A percentile compares a stretch with the other conserved stretches of the same genome.
These are phyloP conservation scores for Chloroclystis v-ata DNA, from an alignment of 2,888 invertebrate species.

Conservation along the genomic window DNA sequence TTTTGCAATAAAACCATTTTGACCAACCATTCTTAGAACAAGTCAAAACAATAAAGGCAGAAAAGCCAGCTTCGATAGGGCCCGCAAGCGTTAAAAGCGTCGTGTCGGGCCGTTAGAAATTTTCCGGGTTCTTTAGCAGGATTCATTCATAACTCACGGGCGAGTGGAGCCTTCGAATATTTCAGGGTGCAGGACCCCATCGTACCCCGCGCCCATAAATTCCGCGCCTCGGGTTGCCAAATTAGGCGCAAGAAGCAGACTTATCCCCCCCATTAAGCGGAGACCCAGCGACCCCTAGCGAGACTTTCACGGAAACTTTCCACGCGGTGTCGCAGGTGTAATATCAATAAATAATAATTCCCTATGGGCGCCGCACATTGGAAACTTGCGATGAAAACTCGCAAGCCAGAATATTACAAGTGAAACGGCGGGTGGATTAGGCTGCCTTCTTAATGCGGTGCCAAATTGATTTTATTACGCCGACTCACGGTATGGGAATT, in stretches of 20 bases:
- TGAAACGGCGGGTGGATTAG: slow-evolving; percentile 29
- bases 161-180: slow-evolving; percentile 76
- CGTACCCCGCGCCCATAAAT: slow-evolving; percentile 59
- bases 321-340: slow-evolving; percentile 64
- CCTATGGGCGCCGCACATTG: slow-evolving; percentile 40
- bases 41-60: slow-evolving; percentile 23
- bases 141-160: slow-evolving; percentile 78
- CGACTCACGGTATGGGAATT: slow-evolving; percentile 1
- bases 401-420: slow-evolving; percentile 31
- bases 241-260: slow-evolving; percentile 75
- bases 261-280: slow-evolving; percentile 63
- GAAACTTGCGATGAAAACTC: slow-evolving; percentile 34
- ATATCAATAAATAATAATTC: slow-evolving; percentile 49
- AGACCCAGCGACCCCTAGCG: slow-evolving; percentile 38
- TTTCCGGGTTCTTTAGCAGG: slow-evolving; percentile 77
- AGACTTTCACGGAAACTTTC: slow-evolving; percentile 60
- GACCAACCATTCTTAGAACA: too few species aligned
- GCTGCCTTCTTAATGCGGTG: slow-evolving; percentile 17
- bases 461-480: slow-evolving; percentile 13
- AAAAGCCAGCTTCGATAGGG: slow-evolving; percentile 27
- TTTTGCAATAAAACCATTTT: too few species aligned
- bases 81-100: slow-evolving; percentile 36
- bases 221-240: slow-evolving; percentile 77
- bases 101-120: slow-evolving; percentile 63
- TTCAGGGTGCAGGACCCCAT: slow-evolving; percentile 68